These are phyloP conservation scores for Anarsia innoxiella DNA, from an alignment of 2,888 invertebrate species.

Conservation along the genomic window DNA sequence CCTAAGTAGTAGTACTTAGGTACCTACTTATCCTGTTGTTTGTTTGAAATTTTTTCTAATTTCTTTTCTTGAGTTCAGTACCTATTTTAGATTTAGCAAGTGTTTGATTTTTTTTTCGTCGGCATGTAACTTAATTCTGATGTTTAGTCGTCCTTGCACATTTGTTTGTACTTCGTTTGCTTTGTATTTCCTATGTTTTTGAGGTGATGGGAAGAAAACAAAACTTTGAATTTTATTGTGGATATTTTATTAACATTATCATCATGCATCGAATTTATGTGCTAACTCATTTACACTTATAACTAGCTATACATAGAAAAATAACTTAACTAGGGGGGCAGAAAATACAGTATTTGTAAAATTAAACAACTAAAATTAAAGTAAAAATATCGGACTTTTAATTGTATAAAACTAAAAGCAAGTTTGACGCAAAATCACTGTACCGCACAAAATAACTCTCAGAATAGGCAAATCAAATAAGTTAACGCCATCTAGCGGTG, in stretches of 20 bases:
- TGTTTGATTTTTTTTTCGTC: too few species aligned
- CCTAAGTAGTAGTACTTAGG: too few species aligned
- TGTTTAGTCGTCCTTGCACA: too few species aligned
- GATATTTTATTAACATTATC: slow-evolving; percentile 75
- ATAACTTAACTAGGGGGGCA: slow-evolving; percentile 73
- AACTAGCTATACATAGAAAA: slow-evolving; percentile 75
- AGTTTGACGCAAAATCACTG: slow-evolving; percentile 56
- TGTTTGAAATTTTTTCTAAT: too few species aligned
- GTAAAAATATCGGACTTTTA: slow-evolving; percentile 66
- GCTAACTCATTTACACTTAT: slow-evolving; percentile 74
- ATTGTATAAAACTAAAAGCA: slow-evolving; percentile 64
- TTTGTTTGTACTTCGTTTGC: too few species aligned
- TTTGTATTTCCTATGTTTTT: too few species aligned
- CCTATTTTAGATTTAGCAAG: too few species aligned
- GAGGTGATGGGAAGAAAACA: slow-evolving; percentile 31
- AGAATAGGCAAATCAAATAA: slow-evolving; percentile 44
- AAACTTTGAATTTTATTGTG: slow-evolving; percentile 65
- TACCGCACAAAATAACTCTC: slow-evolving; percentile 56
- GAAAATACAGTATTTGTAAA: slow-evolving; percentile 73
- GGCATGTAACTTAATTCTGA: too few species aligned
- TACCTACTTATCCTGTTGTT: too few species aligned
- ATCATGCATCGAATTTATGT: slow-evolving; percentile 75
- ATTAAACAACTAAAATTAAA: slow-evolving; percentile 64
- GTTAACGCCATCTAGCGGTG: slow-evolving; percentile 31
- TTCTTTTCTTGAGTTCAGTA: too few species aligned